Conservation (phyloP, 2,888 invertebrate genomes). For the Hirtodrosophila duncani region DNA sequence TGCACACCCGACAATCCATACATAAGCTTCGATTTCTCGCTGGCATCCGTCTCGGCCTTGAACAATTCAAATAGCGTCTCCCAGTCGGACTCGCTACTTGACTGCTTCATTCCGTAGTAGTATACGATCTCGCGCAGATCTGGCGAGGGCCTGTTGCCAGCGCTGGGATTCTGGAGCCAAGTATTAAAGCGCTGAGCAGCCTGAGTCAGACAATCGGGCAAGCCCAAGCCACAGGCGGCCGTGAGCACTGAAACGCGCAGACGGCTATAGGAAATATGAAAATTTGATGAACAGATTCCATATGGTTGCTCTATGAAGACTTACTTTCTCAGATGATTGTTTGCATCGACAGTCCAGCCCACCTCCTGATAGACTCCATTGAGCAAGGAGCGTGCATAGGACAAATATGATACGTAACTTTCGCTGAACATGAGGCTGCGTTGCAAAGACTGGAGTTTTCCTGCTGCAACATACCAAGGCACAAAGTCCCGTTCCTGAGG, state of each 20-base stretch:
- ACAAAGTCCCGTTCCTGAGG: constrained; percentile 82
- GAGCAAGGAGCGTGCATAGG: constrained; percentile 81
- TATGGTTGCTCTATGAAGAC: neutral
- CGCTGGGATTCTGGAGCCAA: constrained; percentile 80
- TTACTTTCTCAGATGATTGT: constrained; percentile 75
- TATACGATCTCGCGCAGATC: constrained; percentile 84
- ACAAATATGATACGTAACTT: constrained; percentile 80
- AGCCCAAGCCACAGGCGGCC: constrained; percentile 82
- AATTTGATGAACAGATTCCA: neutral
- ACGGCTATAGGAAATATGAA: constrained; percentile 79
- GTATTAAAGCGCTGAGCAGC: constrained; percentile 80
- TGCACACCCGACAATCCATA: constrained; percentile 84
- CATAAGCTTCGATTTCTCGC: constrained; percentile 86
- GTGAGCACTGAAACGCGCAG: constrained; percentile 82
- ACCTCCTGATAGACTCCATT: constrained; percentile 81
- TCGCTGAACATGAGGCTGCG: constrained; percentile 80
- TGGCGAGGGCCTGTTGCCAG: constrained; percentile 79
- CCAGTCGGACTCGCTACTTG: constrained; percentile 84
- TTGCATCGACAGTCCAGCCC: constrained; percentile 81
- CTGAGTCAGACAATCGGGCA: constrained; percentile 81
- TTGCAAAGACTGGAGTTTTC: constrained; percentile 79
- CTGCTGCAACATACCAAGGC: constrained; percentile 86
- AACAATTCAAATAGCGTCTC: constrained; percentile 85
- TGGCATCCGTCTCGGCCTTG: constrained; percentile 85
- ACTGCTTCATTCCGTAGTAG: constrained; percentile 84